These are phyloP conservation scores for Xylophagus ater DNA, from an alignment of 2,888 invertebrate genomes.

Conservation along the genomic window DNA sequence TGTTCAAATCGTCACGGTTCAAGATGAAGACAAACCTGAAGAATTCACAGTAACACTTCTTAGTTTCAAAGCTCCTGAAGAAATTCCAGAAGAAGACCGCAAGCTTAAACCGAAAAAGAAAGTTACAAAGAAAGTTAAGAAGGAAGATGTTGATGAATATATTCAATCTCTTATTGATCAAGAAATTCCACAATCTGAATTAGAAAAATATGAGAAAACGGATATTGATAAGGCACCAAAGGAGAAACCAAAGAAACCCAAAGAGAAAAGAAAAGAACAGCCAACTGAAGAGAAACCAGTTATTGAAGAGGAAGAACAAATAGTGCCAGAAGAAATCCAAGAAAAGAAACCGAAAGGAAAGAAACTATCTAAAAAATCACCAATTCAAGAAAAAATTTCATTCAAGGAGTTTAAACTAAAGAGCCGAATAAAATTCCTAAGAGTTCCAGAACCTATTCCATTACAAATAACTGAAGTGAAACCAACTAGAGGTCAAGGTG, in stretches of 20 bases:
- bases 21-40: conserved; percentile 34
- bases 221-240: conserved; percentile 23
- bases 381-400: conserved; percentile 42
- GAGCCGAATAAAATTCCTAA: conserved; percentile 53
- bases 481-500: conserved; percentile 48
- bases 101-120: conserved; percentile 25
- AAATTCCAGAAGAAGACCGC: conserved; percentile 22
- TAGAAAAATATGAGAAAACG: conserved; percentile 31
- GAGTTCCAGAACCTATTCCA: conserved; percentile 47
- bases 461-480: conserved; percentile 42
- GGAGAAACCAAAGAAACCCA: conserved; percentile 18
- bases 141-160: conserved; percentile 28
- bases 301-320: conserved; percentile 14
- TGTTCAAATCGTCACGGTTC: conserved; percentile 41
- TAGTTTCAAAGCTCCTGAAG: conserved; percentile 30
- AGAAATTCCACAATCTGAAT: conserved; percentile 28
- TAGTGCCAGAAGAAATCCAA: neutral
- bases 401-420: conserved; percentile 59
- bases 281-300: conserved; percentile 18
- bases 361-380: conserved; percentile 36
- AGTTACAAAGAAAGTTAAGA: conserved; percentile 26
- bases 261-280: conserved; percentile 18
- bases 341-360: conserved; percentile 23
- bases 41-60: conserved; percentile 29
- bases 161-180: conserved; percentile 27